phyloP scores from a whole-genome alignment of 2,113 vertebrate genomes.

The Chaetodon auriga region DNA sequence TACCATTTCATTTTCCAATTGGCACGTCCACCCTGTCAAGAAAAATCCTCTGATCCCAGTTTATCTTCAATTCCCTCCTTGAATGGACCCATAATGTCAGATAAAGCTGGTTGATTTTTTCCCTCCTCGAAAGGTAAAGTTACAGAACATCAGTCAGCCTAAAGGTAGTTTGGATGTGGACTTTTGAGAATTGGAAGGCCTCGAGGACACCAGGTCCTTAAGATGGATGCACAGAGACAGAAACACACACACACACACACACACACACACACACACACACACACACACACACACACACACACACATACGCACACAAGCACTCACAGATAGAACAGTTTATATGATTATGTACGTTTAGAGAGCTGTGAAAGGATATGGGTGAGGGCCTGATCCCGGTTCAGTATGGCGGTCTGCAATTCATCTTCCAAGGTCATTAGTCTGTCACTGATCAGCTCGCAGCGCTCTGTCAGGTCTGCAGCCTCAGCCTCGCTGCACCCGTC shows the following conservation, averaged over 20 bases:
- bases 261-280: neutral
- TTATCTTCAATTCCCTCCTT: constrained; percentile 58
- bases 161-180: constrained; percentile 34
- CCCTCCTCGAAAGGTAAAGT: constrained; percentile 39
- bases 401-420: constrained; percentile 85
- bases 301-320: neutral
- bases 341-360: constrained; percentile 24
- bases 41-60: constrained; percentile 57
- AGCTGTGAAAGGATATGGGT: constrained; percentile 90
- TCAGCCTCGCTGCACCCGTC: constrained; percentile 70
- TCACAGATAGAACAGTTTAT: constrained; percentile 9
- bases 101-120: constrained; percentile 51
- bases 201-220: constrained; percentile 40
- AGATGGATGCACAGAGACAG: constrained; percentile 40
- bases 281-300: constrained; percentile 16
- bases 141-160: constrained; percentile 40
- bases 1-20: constrained; percentile 65
- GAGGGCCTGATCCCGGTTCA: constrained; percentile 85
- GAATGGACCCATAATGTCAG: constrained; percentile 62
- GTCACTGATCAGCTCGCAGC: constrained; percentile 84
- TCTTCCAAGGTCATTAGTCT: constrained; percentile 89
- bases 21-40: constrained; percentile 58
- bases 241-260: constrained; percentile 15
- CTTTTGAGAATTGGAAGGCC: constrained; percentile 27
- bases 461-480: constrained; percentile 77